Conservation (phyloP, 1,140 invertebrate species). For the Zaprionus ornatus region DNA sequence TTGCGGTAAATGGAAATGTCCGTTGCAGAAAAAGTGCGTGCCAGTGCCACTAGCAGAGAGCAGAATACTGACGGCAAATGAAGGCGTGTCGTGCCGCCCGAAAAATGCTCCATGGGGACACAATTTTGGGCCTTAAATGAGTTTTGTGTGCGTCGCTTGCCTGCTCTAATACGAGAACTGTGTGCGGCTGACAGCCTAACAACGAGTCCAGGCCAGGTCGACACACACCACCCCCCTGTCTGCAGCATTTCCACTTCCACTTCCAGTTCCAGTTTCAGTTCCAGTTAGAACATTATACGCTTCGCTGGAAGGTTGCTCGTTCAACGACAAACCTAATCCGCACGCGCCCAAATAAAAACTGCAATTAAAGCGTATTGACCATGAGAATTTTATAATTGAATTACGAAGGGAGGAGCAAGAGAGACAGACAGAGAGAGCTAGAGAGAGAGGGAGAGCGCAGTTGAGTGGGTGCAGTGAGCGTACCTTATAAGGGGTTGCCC, state of each 20-base stretch:
- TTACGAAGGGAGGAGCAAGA: constrained; percentile 36
- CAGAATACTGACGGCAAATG: constrained; percentile 6
- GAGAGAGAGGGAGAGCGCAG: neutral
- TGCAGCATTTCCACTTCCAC: constrained; percentile 9
- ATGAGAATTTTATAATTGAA: constrained; percentile 80
- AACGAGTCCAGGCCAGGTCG: neutral
- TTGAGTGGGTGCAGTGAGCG: constrained; percentile 5
- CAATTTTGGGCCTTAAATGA: constrained; percentile 66
- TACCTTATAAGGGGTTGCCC: constrained; percentile 34
- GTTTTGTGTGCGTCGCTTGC: constrained; percentile 45
- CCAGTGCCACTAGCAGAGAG: constrained; percentile 7
- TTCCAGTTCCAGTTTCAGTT: constrained; percentile 23
- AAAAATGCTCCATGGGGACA: constrained; percentile 40
- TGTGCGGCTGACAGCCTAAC: constrained; percentile 44
- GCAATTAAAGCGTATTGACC: constrained; percentile 82
- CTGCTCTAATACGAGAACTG: constrained; percentile 23
- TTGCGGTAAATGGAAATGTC: constrained; percentile 73
- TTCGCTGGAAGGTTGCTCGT: constrained; percentile 29
- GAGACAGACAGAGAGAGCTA: too few species aligned
- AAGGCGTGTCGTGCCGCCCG: constrained; percentile 7
- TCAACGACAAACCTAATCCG: constrained; percentile 14
- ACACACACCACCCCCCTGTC: neutral
- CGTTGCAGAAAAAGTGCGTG: constrained; percentile 54
- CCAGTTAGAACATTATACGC: constrained; percentile 11
- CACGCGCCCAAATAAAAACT: constrained; percentile 66